Evolutionary conservation across 1,140 invertebrate genomes (phyloP), one percentile per base, ranked within the genome.

Genomic region (Himalopsyche phryganea): DNA sequence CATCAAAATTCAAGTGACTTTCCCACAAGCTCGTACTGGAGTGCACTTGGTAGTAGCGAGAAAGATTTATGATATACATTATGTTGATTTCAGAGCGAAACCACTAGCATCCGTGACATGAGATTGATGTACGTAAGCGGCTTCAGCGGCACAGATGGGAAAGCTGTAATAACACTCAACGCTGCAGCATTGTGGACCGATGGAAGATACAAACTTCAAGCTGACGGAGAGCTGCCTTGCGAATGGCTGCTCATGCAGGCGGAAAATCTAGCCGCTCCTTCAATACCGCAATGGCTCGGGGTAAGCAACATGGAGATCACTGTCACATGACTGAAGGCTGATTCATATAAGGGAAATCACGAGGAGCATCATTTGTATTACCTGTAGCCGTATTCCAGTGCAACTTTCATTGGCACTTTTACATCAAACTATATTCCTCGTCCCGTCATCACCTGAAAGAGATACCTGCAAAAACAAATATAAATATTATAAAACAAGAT

Each of bases 161-260:
- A 85, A 1, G 92, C 88, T 0, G 81, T 95, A 1, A 79, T 98
- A 2, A 93, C 90, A 0, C 66, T 75, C 40, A 74, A 78, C n/a
- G 83, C 83, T 18, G 91, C 93, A 0, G 85, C 88, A 1, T 66
- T 98, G 14, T 98, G 94, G 95, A 92, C 93, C 1, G 90, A 97
- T 70, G 85, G 90, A 1, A 80, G 92, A 23, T 96, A 96, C 73
- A 85, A 87, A 65, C 71, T 87, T 17, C 86, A 88, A 65, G 91
- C 91, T 0, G 83, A 90, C 44, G 75, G 85, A 14, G 80, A 90
- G 66, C 72, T 94, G 1, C 83, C 89, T 61, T 90, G 88, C 65
- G 83, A 89, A 57, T 94, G 91, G 91, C 80, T 81, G 17, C 79
- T 97, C 0, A 88, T 92, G 80, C 85, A 87, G 69, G 73, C 79